Base-by-base conservation (phyloP, 2,888 invertebrate species). In the Tenthredo mesomela region DNA sequence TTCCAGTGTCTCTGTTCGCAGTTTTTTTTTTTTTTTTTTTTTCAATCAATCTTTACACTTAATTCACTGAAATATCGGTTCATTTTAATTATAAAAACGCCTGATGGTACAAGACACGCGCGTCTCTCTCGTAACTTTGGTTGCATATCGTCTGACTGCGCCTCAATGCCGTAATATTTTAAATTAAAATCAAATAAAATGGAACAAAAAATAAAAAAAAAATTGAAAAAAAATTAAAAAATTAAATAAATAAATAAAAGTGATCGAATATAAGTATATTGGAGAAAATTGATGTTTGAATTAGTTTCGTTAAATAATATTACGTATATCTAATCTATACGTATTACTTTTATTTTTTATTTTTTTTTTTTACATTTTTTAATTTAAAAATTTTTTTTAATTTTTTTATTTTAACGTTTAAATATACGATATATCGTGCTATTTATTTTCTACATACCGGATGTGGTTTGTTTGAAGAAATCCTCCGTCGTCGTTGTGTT, bases 381-480 rank as follows among this genome's bases (percentile, higher is more conserved):
- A 1, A 47, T 43, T 1, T 40, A n/a, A n/a, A n/a, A n/a, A n/a
- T 40, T 75, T 43, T 47, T 43, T 2, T 47, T n/a, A n/a, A n/a
- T 1, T 40, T 40, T 75, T 43, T 47, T 43, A 4, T 47, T 29
- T 5, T 25, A 12, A 9, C 75, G 18, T 50, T 75, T 75, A 47
- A 40, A 75, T 61, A 75, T 61, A 61, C 61, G 25, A 61, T 21
- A 7, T 54, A n/a, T 1, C 54, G 12, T 65, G 29, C 12, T 82
- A 65, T 82, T 82, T 82, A 43, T 82, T 82, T 65, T 82, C 40
- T 10, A 82, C 82, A 82, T 82, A 82, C 82, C 82, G 82, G 82
- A 82, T 82, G 82, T 82, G 82, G 82, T 82, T 78, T 82, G 65
- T 82, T 82, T 65, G 47, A 82, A 82, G 61, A 65, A 82, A 82